Evolutionary conservation across 2,113 vertebrate species (phyloP), one percentile per base, ranked within the genome.

Genomic region (Chaetodon auriga): DNA sequence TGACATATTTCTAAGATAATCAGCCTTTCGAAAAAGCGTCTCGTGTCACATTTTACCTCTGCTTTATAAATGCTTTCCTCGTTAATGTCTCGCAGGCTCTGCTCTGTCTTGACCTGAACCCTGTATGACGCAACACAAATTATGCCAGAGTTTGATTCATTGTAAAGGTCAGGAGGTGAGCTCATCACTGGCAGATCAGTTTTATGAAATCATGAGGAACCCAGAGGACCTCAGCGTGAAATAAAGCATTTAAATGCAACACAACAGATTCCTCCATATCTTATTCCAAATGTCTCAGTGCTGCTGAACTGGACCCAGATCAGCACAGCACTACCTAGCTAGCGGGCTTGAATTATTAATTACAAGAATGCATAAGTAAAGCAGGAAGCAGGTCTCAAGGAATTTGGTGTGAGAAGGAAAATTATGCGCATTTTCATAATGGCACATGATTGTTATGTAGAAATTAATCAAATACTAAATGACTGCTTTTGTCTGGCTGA

Each of bases 341-440:
- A 23, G 36, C 71, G 66, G 64, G 19, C 87, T 60, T 84, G 43
- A 57, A 82, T 78, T 62, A 81, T 83, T 83, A 76, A 86, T 88
- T 16, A 73, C 18, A 76, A 76, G 25, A 79, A 58, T 64, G 60
- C 54, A 70, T 78, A 30, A 86, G 45, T 85, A n/a, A 84, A 81
- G 75, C 55, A 68, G 30, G 9, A 84, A 54, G 63, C 53, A 16
- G 70, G 16, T 72, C 30, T 79, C 7, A 23, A 30, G 51, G 23
- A 54, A 73, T 45, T 49, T 30, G n/a, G 0, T 9, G 5, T 57
- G 41, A 55, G 25, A 74, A 7, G 38, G 69, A 85, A 66, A 85
- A 66, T 65, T 43, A 76, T 75, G 41, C 62, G 71, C 35, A 49
- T 86, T 46, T 79, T 45, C 58, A 63, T 53, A 43, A 51, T 12